Evolutionary conservation across 2,888 invertebrate species (phyloP).

Genomic region (Pseudococcus longispinus): DNA sequence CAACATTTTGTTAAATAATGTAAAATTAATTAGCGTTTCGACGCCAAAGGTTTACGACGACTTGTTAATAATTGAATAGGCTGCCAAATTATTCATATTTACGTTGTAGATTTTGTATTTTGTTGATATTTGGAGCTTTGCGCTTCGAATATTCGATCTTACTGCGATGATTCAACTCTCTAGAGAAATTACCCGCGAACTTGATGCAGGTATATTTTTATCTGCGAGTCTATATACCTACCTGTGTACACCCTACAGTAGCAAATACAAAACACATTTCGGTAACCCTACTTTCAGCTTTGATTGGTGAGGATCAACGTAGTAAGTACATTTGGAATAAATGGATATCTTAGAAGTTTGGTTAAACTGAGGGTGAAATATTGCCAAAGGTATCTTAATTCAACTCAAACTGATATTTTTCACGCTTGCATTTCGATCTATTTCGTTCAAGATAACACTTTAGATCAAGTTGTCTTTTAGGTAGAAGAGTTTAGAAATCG

Average conservation of each 20-base stretch:
- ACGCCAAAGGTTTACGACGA: conserved; percentile 15
- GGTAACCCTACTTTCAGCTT: background rate
- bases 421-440: too few species aligned
- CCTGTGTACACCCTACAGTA: background rate
- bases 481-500: too few species aligned
- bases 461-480: too few species aligned
- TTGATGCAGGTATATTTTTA: background rate
- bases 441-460: too few species aligned
- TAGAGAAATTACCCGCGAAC: conserved; percentile 4
- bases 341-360: too few species aligned
- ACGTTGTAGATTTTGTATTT: conserved; percentile 31
- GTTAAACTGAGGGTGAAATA: too few species aligned
- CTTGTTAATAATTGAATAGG: conserved; percentile 13
- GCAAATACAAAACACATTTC: background rate
- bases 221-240: background rate
- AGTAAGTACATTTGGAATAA: too few species aligned
- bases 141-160: conserved; percentile 24
- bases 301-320: too few species aligned
- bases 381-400: too few species aligned
- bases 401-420: too few species aligned
- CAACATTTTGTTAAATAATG: conserved; percentile 22
- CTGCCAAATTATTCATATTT: conserved; percentile 31
- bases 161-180: conserved; percentile 15
- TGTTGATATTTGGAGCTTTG: conserved; percentile 17
- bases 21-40: conserved; percentile 20